Percentiles rank a stretch among this genome's conserved stretches.
Conservation (phyloP, 2,113 vertebrate species). For the Tragulus kanchil region DNA sequence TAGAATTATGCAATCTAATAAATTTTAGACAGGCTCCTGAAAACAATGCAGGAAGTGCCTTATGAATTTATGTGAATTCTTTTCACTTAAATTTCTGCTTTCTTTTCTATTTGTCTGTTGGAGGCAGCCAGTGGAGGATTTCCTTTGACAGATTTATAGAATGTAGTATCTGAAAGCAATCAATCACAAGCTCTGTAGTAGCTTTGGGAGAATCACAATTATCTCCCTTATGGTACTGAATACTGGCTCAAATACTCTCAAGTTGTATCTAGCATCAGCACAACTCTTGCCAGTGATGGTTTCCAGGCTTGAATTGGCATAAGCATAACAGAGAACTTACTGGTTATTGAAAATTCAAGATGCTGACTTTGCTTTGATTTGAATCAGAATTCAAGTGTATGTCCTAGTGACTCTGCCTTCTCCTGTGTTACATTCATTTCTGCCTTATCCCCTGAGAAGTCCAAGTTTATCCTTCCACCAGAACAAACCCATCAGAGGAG, state of each 20-base stretch:
- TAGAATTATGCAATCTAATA: slow-evolving; percentile 16
- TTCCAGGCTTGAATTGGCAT: neutral
- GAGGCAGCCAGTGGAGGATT: neutral
- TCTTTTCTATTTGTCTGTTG: slow-evolving; percentile 31
- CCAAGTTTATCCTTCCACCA: neutral
- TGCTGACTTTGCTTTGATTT: neutral
- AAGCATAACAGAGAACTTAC: neutral
- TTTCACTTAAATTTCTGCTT: neutral
- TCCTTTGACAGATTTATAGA: neutral
- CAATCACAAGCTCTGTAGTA: neutral
- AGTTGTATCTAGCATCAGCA: neutral
- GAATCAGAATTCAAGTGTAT: neutral
- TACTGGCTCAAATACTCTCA: neutral
- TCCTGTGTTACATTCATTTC: slow-evolving; percentile 9
- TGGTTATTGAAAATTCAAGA: neutral
- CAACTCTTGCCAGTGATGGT: neutral
- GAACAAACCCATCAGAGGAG: neutral
- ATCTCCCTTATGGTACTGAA: neutral
- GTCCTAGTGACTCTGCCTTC: neutral
- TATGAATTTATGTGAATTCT: slow-evolving; percentile 8
- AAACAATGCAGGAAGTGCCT: slow-evolving; percentile 21
- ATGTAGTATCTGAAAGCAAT: neutral
- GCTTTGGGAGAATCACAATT: neutral
- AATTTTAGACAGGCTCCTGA: slow-evolving; percentile 26
- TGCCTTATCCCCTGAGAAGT: neutral